Conservation (phyloP, 2,888 invertebrate genomes). For the Mimumesa dahlbomi region DNA sequence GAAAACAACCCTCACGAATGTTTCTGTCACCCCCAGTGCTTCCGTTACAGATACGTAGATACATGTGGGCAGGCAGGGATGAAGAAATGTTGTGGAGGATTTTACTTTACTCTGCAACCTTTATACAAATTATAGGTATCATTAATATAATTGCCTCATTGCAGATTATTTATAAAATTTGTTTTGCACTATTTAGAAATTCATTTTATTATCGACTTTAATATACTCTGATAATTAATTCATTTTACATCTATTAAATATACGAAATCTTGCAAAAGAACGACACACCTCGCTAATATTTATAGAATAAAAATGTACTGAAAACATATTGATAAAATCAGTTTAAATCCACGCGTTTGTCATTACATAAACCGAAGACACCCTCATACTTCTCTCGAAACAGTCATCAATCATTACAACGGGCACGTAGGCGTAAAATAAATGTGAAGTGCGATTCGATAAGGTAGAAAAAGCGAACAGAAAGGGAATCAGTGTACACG, state of each 20-base stretch:
- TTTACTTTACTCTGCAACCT: conserved; percentile 36
- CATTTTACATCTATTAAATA: too few relatives aligned
- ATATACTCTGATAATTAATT: too few relatives aligned
- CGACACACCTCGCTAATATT: too few relatives aligned
- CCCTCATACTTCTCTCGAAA: background rate
- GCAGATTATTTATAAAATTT: too few relatives aligned
- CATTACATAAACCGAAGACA: background rate
- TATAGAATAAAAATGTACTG: too few relatives aligned
- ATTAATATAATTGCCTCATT: too few relatives aligned
- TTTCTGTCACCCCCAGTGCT: conserved; percentile 60
- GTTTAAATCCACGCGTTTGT: background rate
- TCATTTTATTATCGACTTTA: too few relatives aligned
- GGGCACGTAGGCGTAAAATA: conserved; percentile 7
- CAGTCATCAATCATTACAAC: background rate
- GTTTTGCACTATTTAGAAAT: too few relatives aligned
- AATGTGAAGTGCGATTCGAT: background rate
- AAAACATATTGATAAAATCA: too few relatives aligned
- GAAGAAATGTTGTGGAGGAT: conserved; percentile 27
- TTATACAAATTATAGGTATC: too few relatives aligned
- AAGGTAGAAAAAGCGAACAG: background rate
- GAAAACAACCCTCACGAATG: conserved; percentile 62
- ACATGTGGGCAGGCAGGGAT: conserved; percentile 11
- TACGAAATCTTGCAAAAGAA: too few relatives aligned
- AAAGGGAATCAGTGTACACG: background rate
- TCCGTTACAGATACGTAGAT: conserved; percentile 44